Conservation (phyloP, 2,888 invertebrate species). For the Phortica magna region DNA sequence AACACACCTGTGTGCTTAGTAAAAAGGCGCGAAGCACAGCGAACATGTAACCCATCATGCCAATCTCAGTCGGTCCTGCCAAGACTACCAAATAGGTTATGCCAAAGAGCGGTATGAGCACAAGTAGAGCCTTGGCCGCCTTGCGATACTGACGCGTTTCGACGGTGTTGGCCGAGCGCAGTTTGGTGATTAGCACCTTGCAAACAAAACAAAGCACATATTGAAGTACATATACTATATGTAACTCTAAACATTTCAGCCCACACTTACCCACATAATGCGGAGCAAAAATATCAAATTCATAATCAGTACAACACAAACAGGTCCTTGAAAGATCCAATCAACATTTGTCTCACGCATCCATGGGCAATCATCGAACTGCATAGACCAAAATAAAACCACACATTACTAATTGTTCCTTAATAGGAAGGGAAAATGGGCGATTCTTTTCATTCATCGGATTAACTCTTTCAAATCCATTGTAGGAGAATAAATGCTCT, state of each 20-base stretch:
- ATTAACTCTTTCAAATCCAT: no score
- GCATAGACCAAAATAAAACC: background rate
- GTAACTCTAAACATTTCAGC: slow-evolving; percentile 16
- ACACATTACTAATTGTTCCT: no score
- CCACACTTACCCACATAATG: slow-evolving; percentile 90
- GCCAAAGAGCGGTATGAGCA: slow-evolving; percentile 93
- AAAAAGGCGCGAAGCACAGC: slow-evolving; percentile 88
- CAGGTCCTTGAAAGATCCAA: slow-evolving; percentile 93
- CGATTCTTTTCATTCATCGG: no score
- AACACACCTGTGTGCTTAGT: slow-evolving; percentile 91
- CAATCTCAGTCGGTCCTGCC: slow-evolving; percentile 85
- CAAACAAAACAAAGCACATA: background rate
- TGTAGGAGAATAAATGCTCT: no score
- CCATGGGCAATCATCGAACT: slow-evolving; percentile 83
- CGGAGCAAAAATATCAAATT: slow-evolving; percentile 89
- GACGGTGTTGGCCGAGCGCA: slow-evolving; percentile 91
- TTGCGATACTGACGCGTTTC: slow-evolving; percentile 95
- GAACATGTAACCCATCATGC: slow-evolving; percentile 86
- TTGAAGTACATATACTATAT: background rate
- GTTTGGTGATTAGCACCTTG: slow-evolving; percentile 94
- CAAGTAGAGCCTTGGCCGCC: slow-evolving; percentile 93
- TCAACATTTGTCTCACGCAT: slow-evolving; percentile 89
- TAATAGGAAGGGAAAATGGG: no score
- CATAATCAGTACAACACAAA: slow-evolving; percentile 88
- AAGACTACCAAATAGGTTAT: slow-evolving; percentile 93